Evolutionary conservation across 2,888 invertebrate species (phyloP).

Genomic region (Steromphala cineraria): DNA sequence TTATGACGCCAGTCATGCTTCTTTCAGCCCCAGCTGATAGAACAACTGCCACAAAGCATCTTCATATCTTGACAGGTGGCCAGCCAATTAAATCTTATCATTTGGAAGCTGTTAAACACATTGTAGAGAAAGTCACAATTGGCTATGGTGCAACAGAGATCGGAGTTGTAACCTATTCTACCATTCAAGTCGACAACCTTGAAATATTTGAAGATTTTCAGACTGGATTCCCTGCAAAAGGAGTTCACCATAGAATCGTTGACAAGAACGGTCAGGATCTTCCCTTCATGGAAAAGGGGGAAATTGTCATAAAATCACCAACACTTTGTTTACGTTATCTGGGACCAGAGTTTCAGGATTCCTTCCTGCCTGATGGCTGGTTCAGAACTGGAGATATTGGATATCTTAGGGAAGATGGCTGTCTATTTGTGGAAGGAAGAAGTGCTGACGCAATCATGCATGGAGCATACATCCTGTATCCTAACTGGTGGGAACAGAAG

Average conservation of each 20-base stretch:
- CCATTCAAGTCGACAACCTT: not conserved
- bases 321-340: conserved; percentile 27
- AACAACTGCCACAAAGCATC: too few species aligned
- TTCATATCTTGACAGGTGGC: conserved; percentile 17
- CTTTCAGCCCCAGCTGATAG: too few species aligned
- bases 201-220: not conserved
- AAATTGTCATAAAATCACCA: conserved; percentile 29
- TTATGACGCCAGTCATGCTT: too few species aligned
- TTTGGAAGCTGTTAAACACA: not conserved
- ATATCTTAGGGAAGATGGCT: conserved; percentile 22
- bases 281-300: not conserved
- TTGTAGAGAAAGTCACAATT: not conserved
- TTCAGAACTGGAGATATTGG: conserved; percentile 40
- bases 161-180: not conserved
- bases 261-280: not conserved
- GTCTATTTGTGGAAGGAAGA: conserved; percentile 33
- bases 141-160: not conserved
- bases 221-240: not conserved
- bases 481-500: conserved; percentile 36
- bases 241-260: not conserved
- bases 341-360: not conserved
- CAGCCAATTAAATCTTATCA: not conserved
- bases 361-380: conserved; percentile 38
- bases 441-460: conserved; percentile 37
- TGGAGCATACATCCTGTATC: conserved; percentile 36